A percentile compares a stretch with the other conserved stretches of the same genome.
These are phyloP conservation scores for Danio tinwini DNA, from an alignment of 2,797 vertebrate species.

Conservation along the genomic window DNA sequence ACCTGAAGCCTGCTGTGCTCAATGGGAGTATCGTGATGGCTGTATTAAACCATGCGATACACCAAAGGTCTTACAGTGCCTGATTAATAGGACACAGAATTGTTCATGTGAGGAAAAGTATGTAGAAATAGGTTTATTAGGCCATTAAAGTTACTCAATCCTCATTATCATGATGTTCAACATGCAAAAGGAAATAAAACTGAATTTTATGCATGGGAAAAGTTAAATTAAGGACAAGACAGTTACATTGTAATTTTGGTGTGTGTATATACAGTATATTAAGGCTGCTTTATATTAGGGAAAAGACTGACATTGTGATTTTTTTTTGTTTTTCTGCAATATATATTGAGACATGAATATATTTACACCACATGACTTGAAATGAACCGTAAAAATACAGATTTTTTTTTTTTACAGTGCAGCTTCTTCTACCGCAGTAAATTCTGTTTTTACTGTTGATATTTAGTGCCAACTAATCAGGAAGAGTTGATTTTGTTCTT, in stretches of 20 bases:
- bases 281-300: no score
- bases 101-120: neutral
- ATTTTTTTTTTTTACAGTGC: no score
- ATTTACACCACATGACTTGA: no score
- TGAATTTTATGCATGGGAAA: neutral
- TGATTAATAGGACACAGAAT: constrained; percentile 14
- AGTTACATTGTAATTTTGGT: neutral
- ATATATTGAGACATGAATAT: no score
- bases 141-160: neutral
- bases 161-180: neutral
- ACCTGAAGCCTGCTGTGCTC: neutral
- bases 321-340: no score
- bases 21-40: neutral
- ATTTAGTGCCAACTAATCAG: no score
- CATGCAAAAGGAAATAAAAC: neutral
- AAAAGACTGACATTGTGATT: no score
- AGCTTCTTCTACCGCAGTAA: no score
- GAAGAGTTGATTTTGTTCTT: no score
- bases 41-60: neutral
- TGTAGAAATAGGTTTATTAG: neutral
- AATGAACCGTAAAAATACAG: no score
- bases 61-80: neutral
- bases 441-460: no score
- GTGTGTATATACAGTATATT: no score
- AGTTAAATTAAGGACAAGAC: neutral